A percentile compares a stretch with the other conserved stretches of the same genome.
Evolutionary conservation across 2,888 invertebrate genomes (phyloP).

Genomic region (Steinernema hermaphroditum): DNA sequence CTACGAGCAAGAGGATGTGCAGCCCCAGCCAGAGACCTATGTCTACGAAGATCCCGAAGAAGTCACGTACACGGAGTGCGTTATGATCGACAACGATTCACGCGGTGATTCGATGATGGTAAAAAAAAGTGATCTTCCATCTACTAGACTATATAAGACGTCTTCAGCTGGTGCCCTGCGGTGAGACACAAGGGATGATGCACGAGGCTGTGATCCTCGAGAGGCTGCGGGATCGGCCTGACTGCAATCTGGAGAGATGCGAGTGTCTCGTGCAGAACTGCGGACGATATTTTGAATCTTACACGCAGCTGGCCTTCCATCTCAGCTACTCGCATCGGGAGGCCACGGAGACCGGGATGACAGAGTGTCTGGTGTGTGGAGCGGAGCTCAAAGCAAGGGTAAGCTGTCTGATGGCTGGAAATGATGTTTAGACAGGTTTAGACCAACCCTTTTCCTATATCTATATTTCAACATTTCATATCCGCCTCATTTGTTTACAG

Average conservation of each 20-base stretch:
- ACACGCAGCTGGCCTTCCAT: slow-evolving; percentile 10
- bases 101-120: too few species aligned
- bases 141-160: too few species aligned
- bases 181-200: not conserved
- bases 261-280: not conserved
- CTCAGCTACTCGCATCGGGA: slow-evolving; percentile 11
- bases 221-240: not conserved
- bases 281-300: not conserved
- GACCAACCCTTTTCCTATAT: too few species aligned
- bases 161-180: not conserved
- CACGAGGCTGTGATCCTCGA: not conserved
- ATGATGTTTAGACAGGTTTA: too few species aligned
- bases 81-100: not conserved
- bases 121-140: too few species aligned
- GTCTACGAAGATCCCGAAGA: not conserved
- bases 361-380: not conserved
- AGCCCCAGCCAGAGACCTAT: not conserved
- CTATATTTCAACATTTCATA: too few species aligned
- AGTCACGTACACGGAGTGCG: not conserved
- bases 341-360: not conserved
- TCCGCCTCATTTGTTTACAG: too few species aligned
- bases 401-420: too few species aligned
- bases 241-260: slow-evolving; percentile 9
- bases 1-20: not conserved
- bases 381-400: not conserved